Base-by-base conservation (phyloP, 2,888 invertebrate genomes). In the Drosophila glabriapex region DNA sequence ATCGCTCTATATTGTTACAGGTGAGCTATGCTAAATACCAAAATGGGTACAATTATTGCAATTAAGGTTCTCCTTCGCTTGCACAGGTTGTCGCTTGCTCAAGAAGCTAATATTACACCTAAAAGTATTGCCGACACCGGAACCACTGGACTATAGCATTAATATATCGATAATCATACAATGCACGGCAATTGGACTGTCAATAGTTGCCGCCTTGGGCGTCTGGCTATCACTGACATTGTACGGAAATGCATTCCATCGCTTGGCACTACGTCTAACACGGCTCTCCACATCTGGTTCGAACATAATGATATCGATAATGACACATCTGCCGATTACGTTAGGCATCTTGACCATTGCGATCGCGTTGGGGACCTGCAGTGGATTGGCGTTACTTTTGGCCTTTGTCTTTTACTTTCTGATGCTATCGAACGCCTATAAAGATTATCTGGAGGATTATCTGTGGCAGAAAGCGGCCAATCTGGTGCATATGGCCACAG, bases 321-420 rank as follows among this genome's bases (percentile, higher is more conserved):
- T 97, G 58, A 95, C 96, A 75, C 95, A 95, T 83, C 94, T 97
- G 41, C 97, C 97, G 0, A 93, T 96, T 74, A 93, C 96, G 1
- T 95, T 96, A 54, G 96, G 96, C 16, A 94, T 95, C 0, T 92
- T 95, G 4, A 93, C 97, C 1, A 92, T 97, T 29, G 94, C 95
- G 43, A 94, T 96, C 7, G 95, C 95, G 25, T 94, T 95, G 19
- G 93, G 95, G 19, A 95, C 97, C 0, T 97, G 97, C 89, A 97
- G 97, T 6, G 96, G 96, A 2, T 94, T 97, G 9, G 95, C 96
- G 0, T 93, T 97, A 60, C 93, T 94, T 10, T 93, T 95, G 12
- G 96, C 96, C 0, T 94, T 95, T 6, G 94, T 95, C 0, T 95
- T 96, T 91, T 97, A 96, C 91, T 95, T 96, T 50, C 94, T 96